Percentiles rank a stretch among this genome's conserved stretches.
Conservation (phyloP, 2,888 invertebrate species). For the Athalia circularis region DNA sequence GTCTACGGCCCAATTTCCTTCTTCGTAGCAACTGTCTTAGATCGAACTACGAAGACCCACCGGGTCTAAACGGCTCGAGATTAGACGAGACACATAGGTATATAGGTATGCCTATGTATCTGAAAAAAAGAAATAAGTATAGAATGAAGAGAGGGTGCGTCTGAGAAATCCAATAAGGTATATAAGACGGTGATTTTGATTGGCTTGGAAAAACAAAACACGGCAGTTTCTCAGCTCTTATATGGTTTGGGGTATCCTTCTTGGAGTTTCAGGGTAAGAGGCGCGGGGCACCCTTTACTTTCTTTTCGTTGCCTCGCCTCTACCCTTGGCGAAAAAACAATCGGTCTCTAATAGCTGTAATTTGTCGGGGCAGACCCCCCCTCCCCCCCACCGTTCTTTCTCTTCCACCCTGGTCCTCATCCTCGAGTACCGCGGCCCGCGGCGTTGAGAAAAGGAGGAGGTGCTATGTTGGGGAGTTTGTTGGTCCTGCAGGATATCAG, state of each 20-base stretch:
- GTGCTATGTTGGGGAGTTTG: background rate
- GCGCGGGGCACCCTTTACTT: background rate
- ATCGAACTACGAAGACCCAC: no score
- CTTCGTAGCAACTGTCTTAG: no score
- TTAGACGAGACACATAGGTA: background rate
- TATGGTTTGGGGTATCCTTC: no score
- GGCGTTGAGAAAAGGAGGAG: background rate
- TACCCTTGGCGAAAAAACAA: slow-evolving; percentile 51
- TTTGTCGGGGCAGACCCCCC: slow-evolving; percentile 50
- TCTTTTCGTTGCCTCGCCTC: background rate
- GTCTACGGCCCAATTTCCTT: no score
- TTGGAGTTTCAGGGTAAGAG: background rate
- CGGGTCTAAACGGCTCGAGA: no score
- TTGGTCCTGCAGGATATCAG: background rate
- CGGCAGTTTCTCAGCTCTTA: background rate
- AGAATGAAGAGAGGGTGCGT: no score
- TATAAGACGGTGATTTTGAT: slow-evolving; percentile 29
- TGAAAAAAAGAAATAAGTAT: background rate
- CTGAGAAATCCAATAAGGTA: slow-evolving; percentile 28
- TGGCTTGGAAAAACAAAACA: slow-evolving; percentile 37
- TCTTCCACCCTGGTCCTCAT: slow-evolving; percentile 12
- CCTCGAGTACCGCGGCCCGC: slow-evolving; percentile 1
- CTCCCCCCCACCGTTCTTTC: slow-evolving; percentile 30
- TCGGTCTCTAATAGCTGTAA: slow-evolving; percentile 55
- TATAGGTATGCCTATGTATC: background rate